Evolutionary conservation across 2,797 vertebrate species (phyloP).

Genomic region (Eleutherodactylus coqui): DNA sequence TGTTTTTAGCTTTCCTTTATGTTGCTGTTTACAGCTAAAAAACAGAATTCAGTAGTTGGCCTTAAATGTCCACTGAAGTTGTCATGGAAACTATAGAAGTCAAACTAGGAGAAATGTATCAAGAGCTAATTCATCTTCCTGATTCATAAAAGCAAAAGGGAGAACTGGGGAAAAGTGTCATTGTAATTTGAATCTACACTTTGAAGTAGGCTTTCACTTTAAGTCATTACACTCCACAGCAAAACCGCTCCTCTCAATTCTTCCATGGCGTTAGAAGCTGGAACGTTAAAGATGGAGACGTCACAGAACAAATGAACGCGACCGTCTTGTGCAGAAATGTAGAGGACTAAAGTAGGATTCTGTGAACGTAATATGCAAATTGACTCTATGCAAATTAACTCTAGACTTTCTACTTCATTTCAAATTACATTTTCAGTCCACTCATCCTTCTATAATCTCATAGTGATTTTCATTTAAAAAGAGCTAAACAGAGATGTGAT

Average conservation of each 20-base stretch:
- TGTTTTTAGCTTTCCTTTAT: constrained; percentile 40
- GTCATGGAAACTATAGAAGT: constrained; percentile 45
- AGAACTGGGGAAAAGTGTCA: constrained; percentile 36
- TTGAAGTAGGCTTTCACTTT: constrained; percentile 51
- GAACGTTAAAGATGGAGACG: constrained; percentile 23
- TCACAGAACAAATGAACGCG: not conserved
- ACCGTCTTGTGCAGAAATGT: not conserved
- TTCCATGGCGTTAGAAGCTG: constrained; percentile 18
- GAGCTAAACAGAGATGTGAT: constrained; percentile 83
- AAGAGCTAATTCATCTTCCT: constrained; percentile 36
- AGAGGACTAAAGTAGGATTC: constrained; percentile 68
- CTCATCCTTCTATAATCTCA: constrained; percentile 83
- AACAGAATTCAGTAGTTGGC: constrained; percentile 29
- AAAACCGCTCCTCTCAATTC: not conserved
- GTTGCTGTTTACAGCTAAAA: constrained; percentile 27
- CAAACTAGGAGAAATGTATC: constrained; percentile 45
- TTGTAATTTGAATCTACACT: constrained; percentile 48
- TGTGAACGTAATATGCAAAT: constrained; percentile 65
- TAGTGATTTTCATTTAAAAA: constrained; percentile 82
- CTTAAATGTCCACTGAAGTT: constrained; percentile 47
- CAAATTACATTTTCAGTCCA: constrained; percentile 83
- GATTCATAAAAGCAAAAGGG: constrained; percentile 43
- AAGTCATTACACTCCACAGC: constrained; percentile 41
- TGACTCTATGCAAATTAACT: constrained; percentile 80
- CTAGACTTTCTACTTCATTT: constrained; percentile 77